Percentiles rank a stretch among this genome's conserved stretches.
Evolutionary conservation across 2,113 vertebrate species (phyloP).

Genomic region (Anguilla rostrata): DNA sequence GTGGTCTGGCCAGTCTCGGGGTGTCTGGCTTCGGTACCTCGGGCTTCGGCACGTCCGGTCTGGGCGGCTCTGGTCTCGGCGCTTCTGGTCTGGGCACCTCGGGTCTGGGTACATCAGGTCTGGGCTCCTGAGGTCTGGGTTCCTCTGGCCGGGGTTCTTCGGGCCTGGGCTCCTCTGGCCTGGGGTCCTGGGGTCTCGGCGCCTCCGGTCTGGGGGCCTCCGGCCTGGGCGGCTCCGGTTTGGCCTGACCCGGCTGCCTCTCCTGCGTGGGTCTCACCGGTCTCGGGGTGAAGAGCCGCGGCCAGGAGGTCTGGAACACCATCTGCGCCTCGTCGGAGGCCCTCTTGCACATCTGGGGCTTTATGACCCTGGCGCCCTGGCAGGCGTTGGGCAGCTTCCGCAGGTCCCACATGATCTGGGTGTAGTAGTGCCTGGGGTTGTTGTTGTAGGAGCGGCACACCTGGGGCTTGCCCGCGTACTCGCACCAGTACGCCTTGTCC

Average conservation of each 20-base stretch:
- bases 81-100: constrained; percentile 16
- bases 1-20: not conserved
- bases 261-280: not conserved
- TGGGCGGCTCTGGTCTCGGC: constrained; percentile 10
- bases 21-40: constrained; percentile 20
- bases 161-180: constrained; percentile 8
- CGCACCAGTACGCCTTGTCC: constrained; percentile 73
- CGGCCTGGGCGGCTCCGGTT: constrained; percentile 12
- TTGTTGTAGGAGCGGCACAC: constrained; percentile 70
- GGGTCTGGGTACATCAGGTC: constrained; percentile 8
- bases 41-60: constrained; percentile 19
- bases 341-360: constrained; percentile 74
- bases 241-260: not conserved
- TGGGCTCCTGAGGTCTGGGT: not conserved
- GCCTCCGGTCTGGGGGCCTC: not conserved
- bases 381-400: constrained; percentile 71
- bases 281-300: constrained; percentile 18
- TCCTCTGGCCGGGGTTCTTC: constrained; percentile 13
- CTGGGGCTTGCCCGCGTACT: constrained; percentile 70
- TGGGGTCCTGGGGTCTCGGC: not conserved
- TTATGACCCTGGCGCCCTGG: constrained; percentile 56
- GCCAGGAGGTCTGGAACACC: constrained; percentile 54
- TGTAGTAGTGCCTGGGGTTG: constrained; percentile 75
- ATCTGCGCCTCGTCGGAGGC: constrained; percentile 70
- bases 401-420: constrained; percentile 70